These are phyloP conservation scores for Melanocharis versteri DNA, from an alignment of 2,113 vertebrate genomes.

Conservation along the genomic window DNA sequence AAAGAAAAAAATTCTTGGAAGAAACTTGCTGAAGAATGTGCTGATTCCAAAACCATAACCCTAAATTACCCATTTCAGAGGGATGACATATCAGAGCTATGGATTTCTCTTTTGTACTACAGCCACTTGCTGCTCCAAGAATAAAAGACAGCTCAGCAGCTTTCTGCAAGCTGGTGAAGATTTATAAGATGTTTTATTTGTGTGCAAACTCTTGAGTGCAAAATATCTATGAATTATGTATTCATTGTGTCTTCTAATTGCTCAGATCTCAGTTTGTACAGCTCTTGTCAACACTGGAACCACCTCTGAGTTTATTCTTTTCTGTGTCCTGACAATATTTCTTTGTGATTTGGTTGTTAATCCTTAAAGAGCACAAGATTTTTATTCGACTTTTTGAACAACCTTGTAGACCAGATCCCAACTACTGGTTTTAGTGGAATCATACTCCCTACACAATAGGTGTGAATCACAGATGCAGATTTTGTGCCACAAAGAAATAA, in stretches of 20 bases:
- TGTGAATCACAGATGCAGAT: neutral
- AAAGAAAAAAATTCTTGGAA: neutral
- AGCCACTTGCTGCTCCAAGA: constrained; percentile 39
- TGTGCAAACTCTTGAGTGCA: constrained; percentile 6
- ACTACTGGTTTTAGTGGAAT: neutral
- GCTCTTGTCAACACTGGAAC: neutral
- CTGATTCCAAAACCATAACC: constrained; percentile 62
- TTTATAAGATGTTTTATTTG: constrained; percentile 5
- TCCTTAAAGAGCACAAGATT: neutral
- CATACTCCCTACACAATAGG: neutral
- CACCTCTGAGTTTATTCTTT: neutral
- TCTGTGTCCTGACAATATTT: neutral
- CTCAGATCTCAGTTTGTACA: neutral
- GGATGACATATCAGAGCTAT: constrained; percentile 39
- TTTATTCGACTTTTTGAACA: neutral
- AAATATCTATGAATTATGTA: neutral
- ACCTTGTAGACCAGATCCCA: neutral
- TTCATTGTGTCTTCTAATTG: neutral
- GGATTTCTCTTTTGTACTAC: neutral
- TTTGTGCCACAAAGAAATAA: neutral
- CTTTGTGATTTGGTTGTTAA: neutral
- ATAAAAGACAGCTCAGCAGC: constrained; percentile 36
- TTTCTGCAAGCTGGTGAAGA: neutral
- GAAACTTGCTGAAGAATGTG: constrained; percentile 50
- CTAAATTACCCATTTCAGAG: constrained; percentile 47